These are phyloP conservation scores for Betta splendens DNA, from an alignment of 2,797 vertebrate species.

Conservation along the genomic window DNA sequence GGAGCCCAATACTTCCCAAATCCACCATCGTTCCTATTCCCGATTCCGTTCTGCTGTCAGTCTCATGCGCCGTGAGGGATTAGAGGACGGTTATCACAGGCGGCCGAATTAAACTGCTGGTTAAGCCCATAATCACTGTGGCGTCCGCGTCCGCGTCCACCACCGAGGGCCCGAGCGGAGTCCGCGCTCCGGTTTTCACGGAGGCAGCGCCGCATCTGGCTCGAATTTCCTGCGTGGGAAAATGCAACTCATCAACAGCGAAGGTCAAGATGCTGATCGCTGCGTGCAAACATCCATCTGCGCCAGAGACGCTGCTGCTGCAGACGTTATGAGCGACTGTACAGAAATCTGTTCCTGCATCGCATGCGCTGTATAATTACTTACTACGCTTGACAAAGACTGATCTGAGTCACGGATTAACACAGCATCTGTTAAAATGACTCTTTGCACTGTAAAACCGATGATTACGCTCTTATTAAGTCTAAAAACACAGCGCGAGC, in stretches of 20 bases:
- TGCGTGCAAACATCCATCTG: constrained; percentile 32
- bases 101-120: constrained; percentile 58
- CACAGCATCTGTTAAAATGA: constrained; percentile 49
- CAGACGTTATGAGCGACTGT: constrained; percentile 10
- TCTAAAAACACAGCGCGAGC: constrained; percentile 20
- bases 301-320: constrained; percentile 17
- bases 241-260: constrained; percentile 49
- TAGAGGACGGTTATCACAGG: constrained; percentile 42
- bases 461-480: constrained; percentile 13
- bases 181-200: constrained; percentile 20
- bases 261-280: constrained; percentile 55
- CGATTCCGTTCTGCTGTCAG: constrained; percentile 14
- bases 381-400: constrained; percentile 50
- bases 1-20: background rate
- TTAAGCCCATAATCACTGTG: constrained; percentile 70
- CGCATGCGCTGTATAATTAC: background rate
- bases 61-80: constrained; percentile 52
- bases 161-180: constrained; percentile 30
- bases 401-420: constrained; percentile 50
- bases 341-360: background rate
- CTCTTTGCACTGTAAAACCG: constrained; percentile 22
- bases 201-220: constrained; percentile 30
- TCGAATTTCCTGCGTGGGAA: constrained; percentile 45
- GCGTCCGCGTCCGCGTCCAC: constrained; percentile 49
- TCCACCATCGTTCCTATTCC: background rate